Conservation (phyloP, 2,113 vertebrate genomes). For the Urocynchramus pylzowi region DNA sequence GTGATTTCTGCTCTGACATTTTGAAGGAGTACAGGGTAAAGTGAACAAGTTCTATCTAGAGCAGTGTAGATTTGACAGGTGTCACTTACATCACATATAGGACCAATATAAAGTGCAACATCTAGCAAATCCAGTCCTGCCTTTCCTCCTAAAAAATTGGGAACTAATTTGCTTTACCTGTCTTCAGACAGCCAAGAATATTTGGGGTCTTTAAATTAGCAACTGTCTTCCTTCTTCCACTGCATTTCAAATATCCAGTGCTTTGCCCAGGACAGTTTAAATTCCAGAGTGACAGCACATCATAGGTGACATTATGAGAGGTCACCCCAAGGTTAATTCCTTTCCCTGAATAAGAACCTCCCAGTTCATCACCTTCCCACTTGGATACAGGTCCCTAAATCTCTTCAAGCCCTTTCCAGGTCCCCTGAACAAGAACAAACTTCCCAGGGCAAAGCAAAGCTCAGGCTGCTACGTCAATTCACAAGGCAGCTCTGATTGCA, state of each 20-base stretch:
- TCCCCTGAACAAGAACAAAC: background rate
- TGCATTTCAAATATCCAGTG: background rate
- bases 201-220: background rate
- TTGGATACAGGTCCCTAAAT: background rate
- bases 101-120: background rate
- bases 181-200: background rate
- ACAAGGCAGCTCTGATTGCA: background rate
- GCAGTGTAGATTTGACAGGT: background rate
- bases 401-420: background rate
- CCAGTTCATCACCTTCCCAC: background rate
- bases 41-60: background rate
- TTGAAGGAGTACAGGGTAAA: background rate
- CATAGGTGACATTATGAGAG: background rate
- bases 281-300: background rate
- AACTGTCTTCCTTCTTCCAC: background rate
- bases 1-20: slow-evolving; percentile 35
- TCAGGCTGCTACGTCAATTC: background rate
- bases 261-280: background rate
- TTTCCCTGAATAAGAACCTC: background rate
- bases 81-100: background rate
- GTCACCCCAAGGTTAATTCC: background rate
- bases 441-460: background rate
- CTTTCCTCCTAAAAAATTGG: background rate
- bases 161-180: background rate
- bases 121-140: background rate